Conservation (phyloP, 2,797 vertebrate species). For the Syncerus caffer region DNA sequence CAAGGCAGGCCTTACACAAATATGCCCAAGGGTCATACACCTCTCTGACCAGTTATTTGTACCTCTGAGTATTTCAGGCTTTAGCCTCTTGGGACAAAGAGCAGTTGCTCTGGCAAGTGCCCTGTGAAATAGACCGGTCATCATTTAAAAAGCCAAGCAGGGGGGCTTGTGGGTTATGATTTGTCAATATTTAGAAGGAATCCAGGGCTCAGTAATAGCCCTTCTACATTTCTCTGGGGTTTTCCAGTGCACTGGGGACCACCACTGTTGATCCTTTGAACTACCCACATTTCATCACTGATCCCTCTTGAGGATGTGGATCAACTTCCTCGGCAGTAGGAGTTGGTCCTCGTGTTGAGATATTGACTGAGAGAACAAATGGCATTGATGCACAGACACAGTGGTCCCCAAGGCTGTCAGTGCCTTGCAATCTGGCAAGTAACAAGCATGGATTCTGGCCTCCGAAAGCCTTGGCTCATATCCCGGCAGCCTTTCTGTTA, state of each 20-base stretch:
- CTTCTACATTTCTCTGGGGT: background rate
- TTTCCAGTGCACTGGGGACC: background rate
- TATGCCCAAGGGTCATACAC: background rate
- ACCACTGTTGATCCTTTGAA: background rate
- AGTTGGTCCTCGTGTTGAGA: background rate
- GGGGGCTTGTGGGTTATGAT: background rate
- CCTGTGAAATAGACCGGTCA: background rate
- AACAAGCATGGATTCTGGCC: background rate
- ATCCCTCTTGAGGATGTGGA: background rate
- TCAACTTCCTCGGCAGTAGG: background rate
- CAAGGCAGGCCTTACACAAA: constrained; percentile 20
- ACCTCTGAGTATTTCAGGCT: constrained; percentile 17
- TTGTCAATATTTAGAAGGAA: background rate
- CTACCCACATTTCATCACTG: background rate
- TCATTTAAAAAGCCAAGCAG: background rate
- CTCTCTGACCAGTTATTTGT: background rate
- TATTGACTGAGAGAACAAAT: background rate
- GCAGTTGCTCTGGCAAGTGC: background rate
- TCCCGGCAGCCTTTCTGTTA: background rate
- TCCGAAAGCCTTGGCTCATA: background rate
- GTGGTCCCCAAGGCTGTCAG: background rate
- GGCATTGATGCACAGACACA: background rate
- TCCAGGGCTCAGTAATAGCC: background rate
- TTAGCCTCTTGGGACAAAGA: constrained; percentile 37
- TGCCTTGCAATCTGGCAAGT: background rate